Evolutionary conservation across 1,140 invertebrate species (phyloP).

Genomic region (Kradibia gibbosae): DNA sequence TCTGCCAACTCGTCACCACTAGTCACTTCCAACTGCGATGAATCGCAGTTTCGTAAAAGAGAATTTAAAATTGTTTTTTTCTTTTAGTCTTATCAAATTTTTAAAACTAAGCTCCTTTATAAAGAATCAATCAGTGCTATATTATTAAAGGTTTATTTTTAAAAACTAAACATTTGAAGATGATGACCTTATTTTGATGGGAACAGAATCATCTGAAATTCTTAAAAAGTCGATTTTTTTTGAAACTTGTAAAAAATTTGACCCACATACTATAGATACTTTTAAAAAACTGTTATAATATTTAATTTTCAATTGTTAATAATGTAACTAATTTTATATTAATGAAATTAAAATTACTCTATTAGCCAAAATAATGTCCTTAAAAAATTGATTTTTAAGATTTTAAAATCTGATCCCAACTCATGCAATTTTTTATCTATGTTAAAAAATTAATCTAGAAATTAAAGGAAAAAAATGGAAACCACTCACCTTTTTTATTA

Average conservation of each 20-base stretch:
- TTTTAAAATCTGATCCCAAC: constrained; percentile 34
- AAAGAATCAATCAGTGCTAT: constrained; percentile 43
- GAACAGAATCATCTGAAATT: constrained; percentile 40
- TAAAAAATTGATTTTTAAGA: constrained; percentile 42
- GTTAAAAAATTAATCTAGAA: constrained; percentile 33
- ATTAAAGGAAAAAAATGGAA: constrained; percentile 2
- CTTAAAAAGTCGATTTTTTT: constrained; percentile 41
- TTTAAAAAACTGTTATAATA: constrained; percentile 20
- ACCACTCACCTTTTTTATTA: constrained; percentile 85
- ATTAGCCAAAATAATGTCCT: constrained; percentile 3
- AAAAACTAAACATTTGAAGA: constrained; percentile 20
- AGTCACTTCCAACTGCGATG: constrained; percentile 68
- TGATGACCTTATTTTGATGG: constrained; percentile 28
- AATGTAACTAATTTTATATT: constrained; percentile 19
- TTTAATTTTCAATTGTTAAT: constrained; percentile 20
- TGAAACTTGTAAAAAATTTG: not conserved
- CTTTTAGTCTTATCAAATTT: constrained; percentile 19
- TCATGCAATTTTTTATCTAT: constrained; percentile 25
- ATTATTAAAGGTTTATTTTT: constrained; percentile 2
- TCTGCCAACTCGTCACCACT: constrained; percentile 68
- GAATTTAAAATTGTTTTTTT: constrained; percentile 32
- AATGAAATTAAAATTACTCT: not conserved
- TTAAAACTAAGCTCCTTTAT: constrained; percentile 5
- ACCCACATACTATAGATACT: not conserved
- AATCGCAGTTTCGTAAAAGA: constrained; percentile 39